Conservation (phyloP, 2,797 vertebrate species). For the Neoniphon sammara region DNA sequence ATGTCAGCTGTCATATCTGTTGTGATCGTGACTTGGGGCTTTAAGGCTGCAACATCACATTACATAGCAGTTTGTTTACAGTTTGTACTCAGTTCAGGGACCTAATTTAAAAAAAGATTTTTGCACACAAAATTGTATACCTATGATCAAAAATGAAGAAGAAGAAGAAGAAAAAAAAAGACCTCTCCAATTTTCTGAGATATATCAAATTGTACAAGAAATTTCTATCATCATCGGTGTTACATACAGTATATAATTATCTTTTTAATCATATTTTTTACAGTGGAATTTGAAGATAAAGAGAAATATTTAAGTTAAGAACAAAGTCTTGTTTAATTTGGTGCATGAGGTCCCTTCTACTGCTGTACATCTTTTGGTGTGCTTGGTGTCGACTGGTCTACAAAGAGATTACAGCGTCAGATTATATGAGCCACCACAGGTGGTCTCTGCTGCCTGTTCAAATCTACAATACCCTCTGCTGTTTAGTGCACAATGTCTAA, state of each 20-base stretch:
- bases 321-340: not conserved
- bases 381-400: not conserved
- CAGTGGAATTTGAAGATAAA: not conserved
- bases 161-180: not conserved
- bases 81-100: not conserved
- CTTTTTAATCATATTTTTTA: not conserved
- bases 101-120: not conserved
- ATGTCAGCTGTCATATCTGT: not conserved
- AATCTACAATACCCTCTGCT: not conserved
- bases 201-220: no score
- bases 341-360: not conserved
- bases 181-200: no score
- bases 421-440: not conserved
- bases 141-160: not conserved
- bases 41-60: conserved; percentile 22
- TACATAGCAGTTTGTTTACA: conserved; percentile 17
- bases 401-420: not conserved
- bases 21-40: conserved; percentile 14
- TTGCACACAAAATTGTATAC: not conserved
- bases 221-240: no score
- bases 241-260: no score
- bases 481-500: not conserved
- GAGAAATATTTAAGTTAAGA: not conserved
- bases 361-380: not conserved
- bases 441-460: not conserved